phyloP scores from a whole-genome alignment of 2,888 invertebrate species.

The Agrotis exclamationis region DNA sequence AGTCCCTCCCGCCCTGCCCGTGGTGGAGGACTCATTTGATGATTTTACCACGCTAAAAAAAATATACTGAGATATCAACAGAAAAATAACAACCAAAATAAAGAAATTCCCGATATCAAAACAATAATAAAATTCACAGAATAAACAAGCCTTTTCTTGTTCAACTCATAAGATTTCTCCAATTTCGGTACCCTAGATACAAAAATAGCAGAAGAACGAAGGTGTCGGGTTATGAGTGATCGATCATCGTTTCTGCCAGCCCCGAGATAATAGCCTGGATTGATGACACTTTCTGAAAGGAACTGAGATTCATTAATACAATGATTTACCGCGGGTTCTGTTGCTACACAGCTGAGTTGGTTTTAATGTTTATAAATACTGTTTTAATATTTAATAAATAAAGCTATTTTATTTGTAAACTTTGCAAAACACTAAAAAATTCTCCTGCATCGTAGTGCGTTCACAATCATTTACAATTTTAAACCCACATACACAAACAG shows the following conservation, averaged over 20 bases:
- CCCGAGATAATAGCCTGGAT: slow-evolving; percentile 54
- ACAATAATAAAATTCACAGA: not conserved
- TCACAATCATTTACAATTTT: no score
- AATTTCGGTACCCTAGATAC: slow-evolving; percentile 24
- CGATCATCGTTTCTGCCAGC: slow-evolving; percentile 47
- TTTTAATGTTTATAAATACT: slow-evolving; percentile 5
- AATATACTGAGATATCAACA: no score
- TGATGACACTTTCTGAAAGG: slow-evolving; percentile 50
- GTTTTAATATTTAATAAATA: no score
- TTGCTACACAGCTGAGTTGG: not conserved
- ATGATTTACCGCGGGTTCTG: slow-evolving; percentile 21
- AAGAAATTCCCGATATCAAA: not conserved
- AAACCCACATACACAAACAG: no score
- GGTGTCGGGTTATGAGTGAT: slow-evolving; percentile 57
- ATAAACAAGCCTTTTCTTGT: not conserved
- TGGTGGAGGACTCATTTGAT: no score
- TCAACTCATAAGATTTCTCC: slow-evolving; percentile 6
- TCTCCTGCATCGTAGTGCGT: no score
- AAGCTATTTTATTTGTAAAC: no score
- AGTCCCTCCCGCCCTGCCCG: no score
- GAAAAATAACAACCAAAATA: no score
- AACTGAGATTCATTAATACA: slow-evolving; percentile 49
- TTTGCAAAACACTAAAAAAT: no score
- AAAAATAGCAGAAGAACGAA: slow-evolving; percentile 39
- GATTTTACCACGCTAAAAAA: no score